phyloP scores from a whole-genome alignment of 2,113 vertebrate species.

The Corydoras maculifer region DNA sequence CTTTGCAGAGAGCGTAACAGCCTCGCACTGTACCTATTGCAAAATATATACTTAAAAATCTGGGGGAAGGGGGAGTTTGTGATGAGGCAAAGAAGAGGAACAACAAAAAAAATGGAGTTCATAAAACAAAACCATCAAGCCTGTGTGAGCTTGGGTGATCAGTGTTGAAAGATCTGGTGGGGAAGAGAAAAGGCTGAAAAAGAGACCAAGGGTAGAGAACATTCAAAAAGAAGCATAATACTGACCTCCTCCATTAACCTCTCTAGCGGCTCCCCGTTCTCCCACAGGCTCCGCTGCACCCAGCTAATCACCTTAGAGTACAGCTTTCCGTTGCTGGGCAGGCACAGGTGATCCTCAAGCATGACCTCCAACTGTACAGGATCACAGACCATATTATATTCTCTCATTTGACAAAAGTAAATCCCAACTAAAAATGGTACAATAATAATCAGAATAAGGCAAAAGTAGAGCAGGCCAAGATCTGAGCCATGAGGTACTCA shows the following conservation, averaged over 20 bases:
- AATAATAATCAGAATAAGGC: neutral
- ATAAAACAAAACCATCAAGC: constrained; percentile 33
- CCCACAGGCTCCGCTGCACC: constrained; percentile 97
- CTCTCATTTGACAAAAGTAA: neutral
- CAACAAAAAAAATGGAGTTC: constrained; percentile 14
- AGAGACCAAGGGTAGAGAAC: neutral
- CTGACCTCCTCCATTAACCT: constrained; percentile 98
- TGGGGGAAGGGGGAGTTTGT: constrained; percentile 26
- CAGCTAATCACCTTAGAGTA: constrained; percentile 98
- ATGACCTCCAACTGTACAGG: constrained; percentile 88
- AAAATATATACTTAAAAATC: constrained; percentile 63
- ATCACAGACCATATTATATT: constrained; percentile 12
- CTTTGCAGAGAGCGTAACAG: constrained; percentile 82
- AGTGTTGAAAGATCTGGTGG: constrained; percentile 16
- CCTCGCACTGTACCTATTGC: constrained; percentile 68
- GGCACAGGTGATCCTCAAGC: constrained; percentile 90
- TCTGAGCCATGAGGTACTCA: constrained; percentile 40
- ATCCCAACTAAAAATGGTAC: neutral
- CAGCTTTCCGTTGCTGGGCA: constrained; percentile 95
- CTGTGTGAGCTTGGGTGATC: constrained; percentile 22
- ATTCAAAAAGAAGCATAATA: constrained; percentile 48
- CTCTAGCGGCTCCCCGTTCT: constrained; percentile 90
- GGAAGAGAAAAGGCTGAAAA: neutral
- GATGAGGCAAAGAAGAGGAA: constrained; percentile 3
- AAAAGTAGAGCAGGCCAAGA: too few species aligned